Base-by-base conservation (phyloP, 23 tunicate genomes). In the Phallusia fumigata region DNA sequence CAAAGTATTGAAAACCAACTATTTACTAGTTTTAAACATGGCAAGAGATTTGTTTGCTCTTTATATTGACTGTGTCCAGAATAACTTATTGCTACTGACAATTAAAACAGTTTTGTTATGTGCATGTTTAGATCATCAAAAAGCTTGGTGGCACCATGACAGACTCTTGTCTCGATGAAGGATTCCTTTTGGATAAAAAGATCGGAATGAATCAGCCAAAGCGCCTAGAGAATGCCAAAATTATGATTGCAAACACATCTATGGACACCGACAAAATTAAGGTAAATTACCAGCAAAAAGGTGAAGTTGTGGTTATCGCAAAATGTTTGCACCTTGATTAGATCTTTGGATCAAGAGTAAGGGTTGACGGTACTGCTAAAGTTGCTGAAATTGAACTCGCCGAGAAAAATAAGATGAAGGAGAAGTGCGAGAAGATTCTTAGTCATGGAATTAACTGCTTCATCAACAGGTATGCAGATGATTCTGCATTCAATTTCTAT, bases 201-300 rank as follows among this genome's bases (percentile, higher is more conserved):
- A 89, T 93, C 69, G 99, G 99, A 53, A 83, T 92, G 91, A 97
- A 97, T 58, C 99, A 97, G 72, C 99, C 99, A 52, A 89, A 89
- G 76, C 89, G 99, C n/a, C 36, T 97, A 0, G 99, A 97, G 84
- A 92, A 97, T 75, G 99, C 91, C 18, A 92, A 86, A 79, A 83
- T 97, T 75, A 64, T 97, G 40, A 91, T 97, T 76, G 95, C 99
- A 0, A 97, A 97, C 73, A 92, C 99, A 19, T 90, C 97, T 16
- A 97, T 97, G 99, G 99, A 97, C 81, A 97, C 99, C 0, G 99
- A 97, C 76, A 97, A 97, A 73, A 97, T 97, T 11, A 97, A 93
- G 78, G 97, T 90, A 52, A 30, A 18, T 18, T 51, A 51, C n/a
- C n/a, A n/a, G n/a, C n/a, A n/a, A n/a, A n/a, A n/a, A n/a, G n/a